A percentile compares a stretch with the other conserved stretches of the same genome.
Evolutionary conservation across 2,797 vertebrate species (phyloP).

Genomic region (Cheracebus regulus): DNA sequence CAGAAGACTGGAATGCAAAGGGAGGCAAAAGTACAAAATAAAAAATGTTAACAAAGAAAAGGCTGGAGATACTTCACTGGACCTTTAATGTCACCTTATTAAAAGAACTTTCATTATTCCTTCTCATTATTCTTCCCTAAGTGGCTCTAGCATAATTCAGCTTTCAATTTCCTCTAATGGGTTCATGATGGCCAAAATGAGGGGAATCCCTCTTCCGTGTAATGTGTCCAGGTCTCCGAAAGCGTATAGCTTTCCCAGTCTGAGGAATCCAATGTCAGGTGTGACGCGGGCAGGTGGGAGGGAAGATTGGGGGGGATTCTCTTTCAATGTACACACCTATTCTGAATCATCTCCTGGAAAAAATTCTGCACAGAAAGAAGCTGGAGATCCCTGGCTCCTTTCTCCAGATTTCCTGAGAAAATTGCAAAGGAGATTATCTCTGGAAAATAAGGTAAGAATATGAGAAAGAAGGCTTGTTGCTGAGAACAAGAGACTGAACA

Average conservation of each 20-base stretch:
- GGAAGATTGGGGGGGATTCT: not conserved
- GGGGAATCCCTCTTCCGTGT: not conserved
- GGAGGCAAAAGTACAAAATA: not conserved
- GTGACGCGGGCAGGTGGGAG: accelerated
- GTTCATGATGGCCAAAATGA: not conserved
- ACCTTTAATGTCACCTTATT: not conserved
- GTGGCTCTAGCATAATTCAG: not conserved
- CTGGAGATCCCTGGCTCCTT: not conserved
- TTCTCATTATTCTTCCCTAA: not conserved
- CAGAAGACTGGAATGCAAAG: not conserved
- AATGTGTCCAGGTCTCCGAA: not conserved
- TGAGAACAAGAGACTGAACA: not conserved
- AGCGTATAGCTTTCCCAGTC: not conserved
- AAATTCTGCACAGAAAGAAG: not conserved
- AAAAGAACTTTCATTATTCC: not conserved
- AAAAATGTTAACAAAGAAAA: not conserved
- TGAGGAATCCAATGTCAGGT: not conserved
- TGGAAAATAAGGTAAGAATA: not conserved
- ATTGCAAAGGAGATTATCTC: not conserved
- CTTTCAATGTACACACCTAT: not conserved
- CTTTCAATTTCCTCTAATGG: not conserved
- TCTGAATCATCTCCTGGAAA: not conserved
- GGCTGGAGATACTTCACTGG: not conserved
- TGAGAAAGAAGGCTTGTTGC: not conserved
- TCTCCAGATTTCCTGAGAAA: not conserved